Base-by-base conservation (phyloP, 35 echinoderm and acorn worm species). In the Diadema setosum region DNA sequence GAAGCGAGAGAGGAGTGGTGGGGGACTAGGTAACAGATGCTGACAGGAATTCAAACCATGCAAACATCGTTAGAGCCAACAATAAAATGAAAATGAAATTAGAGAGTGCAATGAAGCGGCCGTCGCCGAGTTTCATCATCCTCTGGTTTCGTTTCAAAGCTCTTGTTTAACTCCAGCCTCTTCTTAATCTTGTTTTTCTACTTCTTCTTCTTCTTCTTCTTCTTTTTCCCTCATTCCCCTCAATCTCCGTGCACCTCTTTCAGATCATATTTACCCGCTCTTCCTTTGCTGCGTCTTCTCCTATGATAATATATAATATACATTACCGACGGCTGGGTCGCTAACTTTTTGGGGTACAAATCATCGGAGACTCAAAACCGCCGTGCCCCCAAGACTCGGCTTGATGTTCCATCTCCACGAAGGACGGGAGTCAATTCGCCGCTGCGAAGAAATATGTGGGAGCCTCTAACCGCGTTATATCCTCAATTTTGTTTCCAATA, bases 41-140 rank as follows among this genome's bases (percentile, higher is more conserved):
- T 34, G 63, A 29, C 18, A 34, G 37, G 29, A 67, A 67, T 67
- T 34, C 30, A 12, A 78, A 78, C 73, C 73, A 5, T 41, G 37
- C 73, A 78, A 78, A 78, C 44, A 78, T 78, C 73, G 44, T 78
- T 78, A 78, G 35, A 41, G 44, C 37, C 73, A 41, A 33, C n/a
- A 20, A 78, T 78, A 41, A 78, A 78, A 78, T 78, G 40, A 78
- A 78, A 78, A 78, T 78, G 73, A 78, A 78, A 78, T 78, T 78
- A 78, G 39, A 36, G 73, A 14, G 73, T 41, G 73, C 24, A 67
- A 33, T 67, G 63, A 67, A 67, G 63, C 30, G 16, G 30, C 63
- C n/a, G n/a, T n/a, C n/a, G n/a, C n/a, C n/a, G n/a, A n/a, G n/a
- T n/a, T n/a, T n/a, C n/a, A n/a, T n/a, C n/a, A n/a, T n/a, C n/a